Evolutionary conservation across 2,888 invertebrate species (phyloP), one percentile per base, ranked within the genome.

Genomic region (Agonopterix heracliana): DNA sequence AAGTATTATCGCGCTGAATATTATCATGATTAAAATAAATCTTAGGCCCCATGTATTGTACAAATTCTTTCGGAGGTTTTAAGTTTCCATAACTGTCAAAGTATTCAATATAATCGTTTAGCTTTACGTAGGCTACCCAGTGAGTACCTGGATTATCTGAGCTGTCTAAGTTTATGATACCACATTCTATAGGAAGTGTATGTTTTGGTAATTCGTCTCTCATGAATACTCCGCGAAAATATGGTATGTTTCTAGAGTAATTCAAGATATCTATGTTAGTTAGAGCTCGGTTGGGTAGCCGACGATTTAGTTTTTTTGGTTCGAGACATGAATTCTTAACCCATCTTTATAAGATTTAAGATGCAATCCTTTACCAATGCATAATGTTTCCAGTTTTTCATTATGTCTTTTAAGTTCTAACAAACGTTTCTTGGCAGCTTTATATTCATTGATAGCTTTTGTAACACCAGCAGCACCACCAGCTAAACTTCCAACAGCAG

Each of bases 61-160:
- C 13, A 10, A 52, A 41, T 57, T 72, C 68, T 44, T 45, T 12
- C 0, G 69, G 66, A 3, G 71, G 71, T 45, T 57, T 56, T 12
- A 71, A 54, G 54, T 75, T 64, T 3, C 74, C 74, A 55, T 68
- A 77, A 47, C 69, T 71, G 50, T 77, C 72, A 59, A 67, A 78
- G 55, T 78, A 78, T 44, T 60, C 51, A 12, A 68, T 57, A 17
- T 58, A 36, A 44, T 64, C 50, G 14, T 55, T 54, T 5, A 55
- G 49, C 60, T 75, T 74, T 34, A 50, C 60, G 53, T 71, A 74
- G 44, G 68, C 62, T 57, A 70, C 63, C 73, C 75, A 71, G 57
- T 78, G 73, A 17, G 71, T 68, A 5, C 74, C 74, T 35, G 36
- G 9, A 11, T 50, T 50, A 17, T 48, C 10, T 10, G 46, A 45